Percentiles rank a stretch among this genome's conserved stretches.
Evolutionary conservation across 1,140 invertebrate species (phyloP).

Genomic region (Cheumatopsyche charites): DNA sequence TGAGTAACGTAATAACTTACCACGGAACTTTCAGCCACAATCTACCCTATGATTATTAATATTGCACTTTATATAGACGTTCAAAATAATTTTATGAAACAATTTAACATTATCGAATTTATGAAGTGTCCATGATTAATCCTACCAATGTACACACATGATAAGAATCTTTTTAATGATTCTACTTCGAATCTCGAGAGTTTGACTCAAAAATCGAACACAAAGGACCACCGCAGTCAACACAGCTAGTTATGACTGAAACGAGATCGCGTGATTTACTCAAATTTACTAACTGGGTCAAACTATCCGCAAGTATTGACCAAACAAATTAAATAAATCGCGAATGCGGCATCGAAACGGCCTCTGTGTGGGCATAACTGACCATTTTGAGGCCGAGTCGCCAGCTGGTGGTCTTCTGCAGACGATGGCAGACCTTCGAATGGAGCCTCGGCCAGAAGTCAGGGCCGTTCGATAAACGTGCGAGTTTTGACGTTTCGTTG

Average conservation of each 20-base stretch:
- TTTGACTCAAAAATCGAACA: not conserved
- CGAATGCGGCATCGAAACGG: not conserved
- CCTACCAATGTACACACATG: not conserved
- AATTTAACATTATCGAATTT: too few relatives aligned
- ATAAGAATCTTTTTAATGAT: not conserved
- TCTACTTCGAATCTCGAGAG: not conserved
- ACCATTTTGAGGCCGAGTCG: not conserved
- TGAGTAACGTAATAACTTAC: too few relatives aligned
- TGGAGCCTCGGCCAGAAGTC: not conserved
- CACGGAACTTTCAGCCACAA: too few relatives aligned
- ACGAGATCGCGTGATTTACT: constrained; percentile 13
- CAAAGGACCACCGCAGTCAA: not conserved
- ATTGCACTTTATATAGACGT: too few relatives aligned
- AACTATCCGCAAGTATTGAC: constrained; percentile 33
- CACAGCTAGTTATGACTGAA: not conserved
- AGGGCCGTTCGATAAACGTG: not conserved
- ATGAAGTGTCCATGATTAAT: too few relatives aligned
- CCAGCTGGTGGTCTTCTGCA: too few relatives aligned
- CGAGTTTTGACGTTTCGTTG: constrained; percentile 22
- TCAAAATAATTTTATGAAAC: too few relatives aligned
- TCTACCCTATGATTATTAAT: too few relatives aligned
- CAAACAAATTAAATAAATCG: constrained; percentile 8
- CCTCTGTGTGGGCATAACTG: not conserved
- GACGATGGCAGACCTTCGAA: too few relatives aligned
- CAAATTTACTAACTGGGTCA: constrained; percentile 33